Conservation (phyloP, 2,113 vertebrate genomes). For the Chloebia gouldiae region DNA sequence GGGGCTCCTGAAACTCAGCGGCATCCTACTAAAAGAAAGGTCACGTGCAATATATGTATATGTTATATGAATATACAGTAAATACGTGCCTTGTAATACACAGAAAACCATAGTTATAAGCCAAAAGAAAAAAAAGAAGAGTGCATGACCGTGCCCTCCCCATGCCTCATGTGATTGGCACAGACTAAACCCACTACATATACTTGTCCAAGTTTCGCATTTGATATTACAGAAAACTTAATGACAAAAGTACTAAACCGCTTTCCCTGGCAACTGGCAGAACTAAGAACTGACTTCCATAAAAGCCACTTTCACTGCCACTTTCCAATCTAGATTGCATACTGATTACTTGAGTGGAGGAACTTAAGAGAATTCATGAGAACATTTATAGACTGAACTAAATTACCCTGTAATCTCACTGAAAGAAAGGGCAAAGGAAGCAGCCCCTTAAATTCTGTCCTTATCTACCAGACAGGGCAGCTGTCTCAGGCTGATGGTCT, state of each 20-base stretch:
- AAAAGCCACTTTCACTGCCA: background rate
- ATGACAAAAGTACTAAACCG: background rate
- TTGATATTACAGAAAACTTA: background rate
- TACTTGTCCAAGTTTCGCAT: background rate
- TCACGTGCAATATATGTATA: background rate
- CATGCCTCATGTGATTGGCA: background rate
- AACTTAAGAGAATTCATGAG: background rate
- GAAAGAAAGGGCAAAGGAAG: background rate
- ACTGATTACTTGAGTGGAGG: background rate
- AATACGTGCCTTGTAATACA: background rate
- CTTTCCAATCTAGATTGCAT: background rate
- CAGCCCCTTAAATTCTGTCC: background rate
- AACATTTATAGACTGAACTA: background rate
- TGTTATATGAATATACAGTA: background rate
- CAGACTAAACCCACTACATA: background rate
- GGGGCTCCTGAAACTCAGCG: background rate
- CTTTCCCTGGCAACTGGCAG: background rate
- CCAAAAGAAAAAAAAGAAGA: background rate
- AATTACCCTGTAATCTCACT: background rate
- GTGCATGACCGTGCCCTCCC: background rate
- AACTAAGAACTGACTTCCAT: background rate
- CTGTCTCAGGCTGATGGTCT: background rate
- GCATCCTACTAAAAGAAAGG: background rate
- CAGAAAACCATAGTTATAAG: background rate
- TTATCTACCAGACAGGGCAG: background rate